These are phyloP conservation scores for Antheraea pernyi DNA, from an alignment of 1,140 invertebrate species.

Conservation along the genomic window DNA sequence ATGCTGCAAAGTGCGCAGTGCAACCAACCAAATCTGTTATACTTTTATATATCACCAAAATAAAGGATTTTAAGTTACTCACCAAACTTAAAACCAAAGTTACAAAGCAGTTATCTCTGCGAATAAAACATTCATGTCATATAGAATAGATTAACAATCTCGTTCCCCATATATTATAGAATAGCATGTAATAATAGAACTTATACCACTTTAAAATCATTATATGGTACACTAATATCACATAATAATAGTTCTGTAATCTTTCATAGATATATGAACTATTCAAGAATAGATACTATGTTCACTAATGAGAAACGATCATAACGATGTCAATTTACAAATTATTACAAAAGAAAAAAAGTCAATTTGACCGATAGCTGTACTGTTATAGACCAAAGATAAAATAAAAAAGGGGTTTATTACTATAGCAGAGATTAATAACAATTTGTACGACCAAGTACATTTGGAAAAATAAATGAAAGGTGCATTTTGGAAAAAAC, in stretches of 20 bases:
- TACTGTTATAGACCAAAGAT: not conserved
- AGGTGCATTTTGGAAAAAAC: slow-evolving; percentile 30
- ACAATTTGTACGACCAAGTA: not conserved
- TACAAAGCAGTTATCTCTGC: too few species aligned
- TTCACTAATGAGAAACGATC: not conserved
- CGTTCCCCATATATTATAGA: not conserved
- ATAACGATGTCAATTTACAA: not conserved
- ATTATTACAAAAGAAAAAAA: not conserved
- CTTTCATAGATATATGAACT: not conserved
- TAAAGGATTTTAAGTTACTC: too few species aligned
- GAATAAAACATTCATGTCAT: not conserved
- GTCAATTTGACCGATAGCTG: not conserved
- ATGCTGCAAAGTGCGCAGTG: too few species aligned
- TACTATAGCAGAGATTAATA: not conserved
- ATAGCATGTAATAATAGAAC: not conserved
- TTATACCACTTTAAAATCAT: not conserved
- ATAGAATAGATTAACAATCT: not conserved
- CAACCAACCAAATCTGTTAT: too few species aligned
- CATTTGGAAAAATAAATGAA: not conserved
- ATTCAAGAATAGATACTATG: not conserved
- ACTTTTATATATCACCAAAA: too few species aligned
- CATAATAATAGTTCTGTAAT: slow-evolving; percentile 3
- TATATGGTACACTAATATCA: slow-evolving; percentile 3
- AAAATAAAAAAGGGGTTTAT: not conserved
- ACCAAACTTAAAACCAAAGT: too few species aligned